Conservation (phyloP, 2,113 vertebrate genomes). For the Corvus cornix region DNA sequence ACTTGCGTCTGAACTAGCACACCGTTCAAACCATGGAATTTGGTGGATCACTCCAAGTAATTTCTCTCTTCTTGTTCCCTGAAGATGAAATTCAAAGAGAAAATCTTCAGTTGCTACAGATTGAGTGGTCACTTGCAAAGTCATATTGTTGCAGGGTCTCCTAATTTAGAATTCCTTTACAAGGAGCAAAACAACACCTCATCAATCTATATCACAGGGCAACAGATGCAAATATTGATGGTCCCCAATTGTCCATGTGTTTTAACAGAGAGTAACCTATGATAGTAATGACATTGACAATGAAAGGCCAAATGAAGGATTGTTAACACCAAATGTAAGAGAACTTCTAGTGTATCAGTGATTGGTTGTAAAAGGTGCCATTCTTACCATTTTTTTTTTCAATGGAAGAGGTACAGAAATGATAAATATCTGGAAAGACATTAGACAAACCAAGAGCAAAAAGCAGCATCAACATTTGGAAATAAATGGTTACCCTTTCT, state of each 20-base stretch:
- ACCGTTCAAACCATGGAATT: background rate
- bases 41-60: background rate
- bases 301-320: background rate
- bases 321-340: background rate
- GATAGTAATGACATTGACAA: background rate
- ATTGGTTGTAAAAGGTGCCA: background rate
- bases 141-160: background rate
- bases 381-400: background rate
- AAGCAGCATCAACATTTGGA: background rate
- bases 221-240: background rate
- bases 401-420: background rate
- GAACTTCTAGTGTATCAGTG: background rate
- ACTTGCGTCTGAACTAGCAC: background rate
- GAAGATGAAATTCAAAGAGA: background rate
- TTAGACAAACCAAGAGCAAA: background rate
- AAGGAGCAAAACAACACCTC: background rate
- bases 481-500: background rate
- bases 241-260: accelerated
- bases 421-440: background rate
- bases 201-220: background rate
- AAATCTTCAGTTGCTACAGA: background rate
- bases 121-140: background rate
- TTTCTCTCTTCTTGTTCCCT: background rate
- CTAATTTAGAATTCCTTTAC: background rate
- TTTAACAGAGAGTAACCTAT: background rate